A percentile compares a stretch with the other conserved stretches of the same genome.
phyloP scores from a whole-genome alignment of 2,797 vertebrate genomes.

The Denticeps clupeoides region DNA sequence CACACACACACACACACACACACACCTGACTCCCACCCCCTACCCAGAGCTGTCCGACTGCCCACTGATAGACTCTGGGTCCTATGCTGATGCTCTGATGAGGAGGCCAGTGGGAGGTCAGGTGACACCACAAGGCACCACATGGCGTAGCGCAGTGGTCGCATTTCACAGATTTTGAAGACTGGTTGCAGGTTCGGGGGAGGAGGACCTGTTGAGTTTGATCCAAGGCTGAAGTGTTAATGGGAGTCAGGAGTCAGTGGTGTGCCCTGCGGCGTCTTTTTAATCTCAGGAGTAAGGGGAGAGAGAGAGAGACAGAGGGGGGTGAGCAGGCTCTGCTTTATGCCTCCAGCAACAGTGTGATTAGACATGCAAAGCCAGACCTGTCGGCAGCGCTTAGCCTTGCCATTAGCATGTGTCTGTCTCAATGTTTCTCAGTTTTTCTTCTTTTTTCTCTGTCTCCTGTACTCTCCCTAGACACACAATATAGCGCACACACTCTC shows the following conservation, averaged over 20 bases:
- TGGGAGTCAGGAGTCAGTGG: not conserved
- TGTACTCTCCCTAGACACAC: not conserved
- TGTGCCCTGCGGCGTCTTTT: no score
- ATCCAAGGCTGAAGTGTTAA: not conserved
- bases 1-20: conserved; percentile 20
- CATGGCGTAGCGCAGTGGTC: no score
- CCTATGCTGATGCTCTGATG: conserved; percentile 16
- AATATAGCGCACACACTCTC: not conserved
- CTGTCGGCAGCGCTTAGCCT: conserved; percentile 1
- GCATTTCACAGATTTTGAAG: no score
- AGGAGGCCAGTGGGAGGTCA: conserved; percentile 6
- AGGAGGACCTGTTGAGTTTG: no score
- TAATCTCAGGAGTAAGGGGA: not conserved
- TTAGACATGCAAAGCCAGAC: conserved; percentile 1
- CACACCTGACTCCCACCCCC: conserved; percentile 27
- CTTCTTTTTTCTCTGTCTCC: not conserved
- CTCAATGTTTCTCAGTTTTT: not conserved
- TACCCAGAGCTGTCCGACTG: conserved; percentile 52
- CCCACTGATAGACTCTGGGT: conserved; percentile 39
- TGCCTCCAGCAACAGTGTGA: not conserved
- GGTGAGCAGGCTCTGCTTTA: not conserved
- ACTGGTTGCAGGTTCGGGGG: no score
- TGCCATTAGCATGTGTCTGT: not conserved
- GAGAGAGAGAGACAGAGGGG: not conserved
- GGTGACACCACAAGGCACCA: no score